Evolutionary conservation across 2,113 vertebrate genomes (phyloP), one percentile per base, ranked within the genome.

Genomic region (Aegotheles bennettii): DNA sequence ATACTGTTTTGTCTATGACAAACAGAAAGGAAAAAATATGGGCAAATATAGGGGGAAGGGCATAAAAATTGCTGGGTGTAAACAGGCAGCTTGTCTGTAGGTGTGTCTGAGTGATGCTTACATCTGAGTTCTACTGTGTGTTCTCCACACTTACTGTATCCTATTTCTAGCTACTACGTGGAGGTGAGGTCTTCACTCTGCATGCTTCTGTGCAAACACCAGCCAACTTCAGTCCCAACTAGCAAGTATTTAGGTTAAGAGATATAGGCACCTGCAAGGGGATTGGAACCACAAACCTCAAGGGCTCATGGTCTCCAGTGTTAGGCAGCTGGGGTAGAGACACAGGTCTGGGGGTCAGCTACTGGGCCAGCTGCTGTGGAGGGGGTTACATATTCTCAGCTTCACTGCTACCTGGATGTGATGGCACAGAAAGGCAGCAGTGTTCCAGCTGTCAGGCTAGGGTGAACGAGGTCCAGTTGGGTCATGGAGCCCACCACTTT

Each of bases 331-430:
- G 16, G 20, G 13, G 6, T n/a, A n/a, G 1, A 51, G 7, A 78
- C 19, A 5, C 4, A 4, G 31, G 21, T 70, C 57, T 77, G 42
- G 17, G 12, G 18, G 23, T 36, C 35, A 70, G 31, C 26, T 76
- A 47, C 21, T 13, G 36, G 36, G 11, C 25, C 45, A 64, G 18
- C 16, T 1, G 5, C 35, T 56, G 16, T 25, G 6, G 8, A 1
- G 10, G 2, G 13, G 12, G 17, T 64, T 28, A 26, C 21, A 19
- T 7, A 24, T 0, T 3, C 23, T 64, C 25, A 54, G 17, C 45
- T 73, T 40, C 1, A 1, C 31, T 60, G n/a, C 29, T 74, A 4
- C 29, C 16, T 53, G 38, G n/a, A 59, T 0, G 2, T 5, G 17
- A 51, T 31, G 11, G 23, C 35, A 31, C 20, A 69, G 54, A 68